These are phyloP conservation scores for Gallinago media DNA, from an alignment of 2,113 vertebrate genomes.

Conservation along the genomic window DNA sequence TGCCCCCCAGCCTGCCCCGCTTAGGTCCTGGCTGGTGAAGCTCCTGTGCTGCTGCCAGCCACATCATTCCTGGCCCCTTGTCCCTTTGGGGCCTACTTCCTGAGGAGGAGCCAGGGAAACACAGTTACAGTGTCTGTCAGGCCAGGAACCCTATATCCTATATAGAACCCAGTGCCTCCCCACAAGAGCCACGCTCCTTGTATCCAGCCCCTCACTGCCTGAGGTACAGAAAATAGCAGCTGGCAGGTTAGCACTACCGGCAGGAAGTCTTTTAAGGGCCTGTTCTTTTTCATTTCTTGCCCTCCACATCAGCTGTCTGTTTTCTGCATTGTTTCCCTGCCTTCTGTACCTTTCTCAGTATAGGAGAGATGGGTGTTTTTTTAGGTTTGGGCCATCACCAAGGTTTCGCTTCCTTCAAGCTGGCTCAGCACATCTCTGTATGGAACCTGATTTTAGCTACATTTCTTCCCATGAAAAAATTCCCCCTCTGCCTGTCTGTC, in stretches of 20 bases:
- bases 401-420: not conserved
- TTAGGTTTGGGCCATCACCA: not conserved
- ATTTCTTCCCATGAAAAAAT: not conserved
- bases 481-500: not conserved
- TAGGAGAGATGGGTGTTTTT: not conserved
- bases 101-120: not conserved
- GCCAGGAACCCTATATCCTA: not conserved
- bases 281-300: not conserved
- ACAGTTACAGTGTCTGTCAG: not conserved
- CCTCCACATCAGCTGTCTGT: not conserved
- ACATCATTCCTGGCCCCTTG: rapidly evolving
- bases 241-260: not conserved
- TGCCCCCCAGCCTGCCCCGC: not conserved
- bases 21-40: rapidly evolving
- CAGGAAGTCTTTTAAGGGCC: not conserved
- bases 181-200: not conserved
- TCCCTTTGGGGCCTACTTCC: no score
- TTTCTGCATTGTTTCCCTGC: not conserved
- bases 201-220: not conserved
- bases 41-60: not conserved
- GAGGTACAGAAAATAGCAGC: not conserved
- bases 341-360: not conserved
- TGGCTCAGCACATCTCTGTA: not conserved
- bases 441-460: not conserved
- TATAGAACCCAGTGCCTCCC: not conserved